Evolutionary conservation across 1,140 invertebrate species (phyloP).

Genomic region (Drosophila melanogaster): DNA sequence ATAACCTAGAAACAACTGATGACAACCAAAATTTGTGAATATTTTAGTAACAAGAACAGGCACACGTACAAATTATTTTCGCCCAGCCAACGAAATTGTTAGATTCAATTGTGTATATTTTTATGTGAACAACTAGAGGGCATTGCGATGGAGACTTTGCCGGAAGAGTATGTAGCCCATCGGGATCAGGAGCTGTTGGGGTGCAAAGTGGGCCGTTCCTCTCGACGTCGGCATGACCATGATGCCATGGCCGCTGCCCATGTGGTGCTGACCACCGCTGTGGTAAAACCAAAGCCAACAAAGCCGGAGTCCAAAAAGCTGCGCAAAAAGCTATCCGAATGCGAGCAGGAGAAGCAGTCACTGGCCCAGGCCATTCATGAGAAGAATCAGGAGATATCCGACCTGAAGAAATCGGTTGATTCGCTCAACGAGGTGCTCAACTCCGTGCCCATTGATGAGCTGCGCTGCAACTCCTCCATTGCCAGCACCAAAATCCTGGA

Average conservation of each 20-base stretch:
- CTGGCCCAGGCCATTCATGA: slow-evolving; percentile 66
- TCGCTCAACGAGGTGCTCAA: slow-evolving; percentile 85
- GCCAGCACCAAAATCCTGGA: slow-evolving; percentile 86
- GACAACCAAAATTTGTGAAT: slow-evolving; percentile 38
- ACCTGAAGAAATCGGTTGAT: slow-evolving; percentile 85
- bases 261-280: slow-evolving; percentile 39
- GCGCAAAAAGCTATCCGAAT: slow-evolving; percentile 62
- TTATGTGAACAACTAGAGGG: slow-evolving; percentile 4
- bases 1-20: slow-evolving; percentile 1
- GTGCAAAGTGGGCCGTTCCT: background rate
- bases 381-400: slow-evolving; percentile 85
- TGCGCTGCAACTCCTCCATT: slow-evolving; percentile 85
- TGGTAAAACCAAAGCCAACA: slow-evolving; percentile 28
- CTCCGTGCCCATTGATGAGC: slow-evolving; percentile 85
- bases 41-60: slow-evolving; percentile 22
- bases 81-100: slow-evolving; percentile 36
- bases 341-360: slow-evolving; percentile 61
- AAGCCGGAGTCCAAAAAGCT: slow-evolving; percentile 60
- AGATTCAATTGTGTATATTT: slow-evolving; percentile 31
- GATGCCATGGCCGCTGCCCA: slow-evolving; percentile 15
- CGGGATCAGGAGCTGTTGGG: background rate
- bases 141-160: slow-evolving; percentile 19
- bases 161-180: slow-evolving; percentile 13
- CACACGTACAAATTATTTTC: slow-evolving; percentile 33
- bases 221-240: background rate